Evolutionary conservation across 2,888 invertebrate species (phyloP), one percentile per base, ranked within the genome.

Genomic region (Choristoneura rosaceana): DNA sequence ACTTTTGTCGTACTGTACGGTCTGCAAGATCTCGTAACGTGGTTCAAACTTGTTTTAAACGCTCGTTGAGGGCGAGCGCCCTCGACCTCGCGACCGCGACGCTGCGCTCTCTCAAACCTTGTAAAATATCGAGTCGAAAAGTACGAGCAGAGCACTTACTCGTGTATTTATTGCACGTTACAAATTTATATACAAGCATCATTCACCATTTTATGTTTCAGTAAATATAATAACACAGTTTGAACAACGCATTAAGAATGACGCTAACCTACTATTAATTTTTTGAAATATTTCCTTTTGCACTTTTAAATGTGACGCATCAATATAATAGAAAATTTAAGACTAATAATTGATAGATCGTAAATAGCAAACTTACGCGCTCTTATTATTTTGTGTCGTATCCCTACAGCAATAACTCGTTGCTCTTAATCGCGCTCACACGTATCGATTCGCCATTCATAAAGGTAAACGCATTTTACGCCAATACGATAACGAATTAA

Each of bases 311-410:
- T 12, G 47, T 41, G 41, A 69, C 59, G 47, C 70, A 70, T 47
- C 52, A 70, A 70, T 60, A 66, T 50, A 61, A 43, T 15, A 60
- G 52, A 60, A 52, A 66, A 52, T 66, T 34, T 65, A 66, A 66
- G 60, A 61, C 65, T 61, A 60, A 70, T 66, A 70, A 70, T 65
- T 59, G 70, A 70, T 59, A 70, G 65, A 52, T 65, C 61, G 66
- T 61, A 52, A 71, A 52, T 66, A 41, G 25, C 55, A 66, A 61
- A 41, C 45, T 52, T 52, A 41, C 41, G 65, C 34, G 41, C 33
- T 59, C n/a, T 38, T 38, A 38, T 38, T 7, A 7, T 38, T 38
- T 38, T 38, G 38, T 47, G 4, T n/a, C n/a, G 45, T 69, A 64
- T 47, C 17, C 61, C 34, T 66, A 65, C 8, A 50, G 15, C 17